These are phyloP conservation scores for Gila robusta DNA, from an alignment of 2,797 vertebrate species.

Conservation along the genomic window DNA sequence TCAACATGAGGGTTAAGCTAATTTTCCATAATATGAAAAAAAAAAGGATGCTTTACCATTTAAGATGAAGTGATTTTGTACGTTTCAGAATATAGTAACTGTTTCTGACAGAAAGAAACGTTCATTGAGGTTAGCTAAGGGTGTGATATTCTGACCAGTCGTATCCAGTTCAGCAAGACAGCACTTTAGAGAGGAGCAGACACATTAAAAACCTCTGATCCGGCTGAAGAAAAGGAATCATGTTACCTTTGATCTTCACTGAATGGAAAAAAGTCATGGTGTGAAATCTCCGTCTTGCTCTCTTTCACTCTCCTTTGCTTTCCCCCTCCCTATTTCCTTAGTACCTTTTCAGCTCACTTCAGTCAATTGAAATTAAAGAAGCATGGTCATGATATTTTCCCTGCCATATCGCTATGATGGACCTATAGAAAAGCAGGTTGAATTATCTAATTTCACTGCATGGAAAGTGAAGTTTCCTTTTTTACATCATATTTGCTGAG, in stretches of 20 bases:
- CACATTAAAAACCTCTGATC: slow-evolving; percentile 48
- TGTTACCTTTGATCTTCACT: slow-evolving; percentile 51
- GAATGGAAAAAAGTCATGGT: slow-evolving; percentile 40
- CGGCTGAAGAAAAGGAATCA: slow-evolving; percentile 51
- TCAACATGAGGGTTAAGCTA: neutral
- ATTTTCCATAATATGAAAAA: neutral
- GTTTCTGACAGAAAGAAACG: slow-evolving; percentile 30
- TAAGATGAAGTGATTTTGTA: neutral
- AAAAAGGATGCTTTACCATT: neutral
- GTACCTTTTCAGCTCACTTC: slow-evolving; percentile 27
- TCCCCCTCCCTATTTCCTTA: neutral
- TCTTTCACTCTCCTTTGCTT: neutral
- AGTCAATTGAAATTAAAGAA: slow-evolving; percentile 27
- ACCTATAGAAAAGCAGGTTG: neutral
- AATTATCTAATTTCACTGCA: neutral
- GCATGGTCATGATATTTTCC: neutral
- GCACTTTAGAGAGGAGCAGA: slow-evolving; percentile 20
- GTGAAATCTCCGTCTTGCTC: slow-evolving; percentile 37
- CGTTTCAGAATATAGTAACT: neutral
- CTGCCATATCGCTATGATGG: neutral
- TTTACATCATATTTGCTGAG: neutral
- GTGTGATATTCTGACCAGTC: slow-evolving; percentile 26
- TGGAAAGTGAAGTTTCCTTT: neutral
- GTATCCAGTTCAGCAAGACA: slow-evolving; percentile 5
- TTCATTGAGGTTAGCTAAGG: slow-evolving; percentile 20